Evolutionary conservation across 2,797 vertebrate genomes (phyloP).

Genomic region (Phyllotis vaccarum): DNA sequence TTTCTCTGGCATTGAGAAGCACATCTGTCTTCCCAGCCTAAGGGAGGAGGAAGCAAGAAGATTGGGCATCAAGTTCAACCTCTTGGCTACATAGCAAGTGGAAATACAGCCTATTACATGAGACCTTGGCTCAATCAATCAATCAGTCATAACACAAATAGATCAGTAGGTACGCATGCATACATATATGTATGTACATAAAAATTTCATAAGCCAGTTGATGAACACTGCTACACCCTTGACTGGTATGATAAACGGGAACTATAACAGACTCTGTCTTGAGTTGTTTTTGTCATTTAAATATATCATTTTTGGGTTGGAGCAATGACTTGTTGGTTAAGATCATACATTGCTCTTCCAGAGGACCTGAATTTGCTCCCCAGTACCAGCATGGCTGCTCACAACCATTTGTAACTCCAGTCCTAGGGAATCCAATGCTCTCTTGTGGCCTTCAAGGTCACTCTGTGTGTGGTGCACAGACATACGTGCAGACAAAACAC

Average conservation of each 20-base stretch:
- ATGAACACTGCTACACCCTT: neutral
- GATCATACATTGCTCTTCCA: neutral
- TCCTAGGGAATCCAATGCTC: neutral
- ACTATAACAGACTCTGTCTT: neutral
- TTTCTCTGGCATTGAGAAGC: neutral
- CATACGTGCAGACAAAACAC: no score
- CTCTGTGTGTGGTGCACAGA: neutral
- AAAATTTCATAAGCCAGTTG: neutral
- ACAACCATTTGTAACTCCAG: neutral
- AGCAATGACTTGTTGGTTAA: neutral
- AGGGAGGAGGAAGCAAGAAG: neutral
- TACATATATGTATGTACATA: neutral
- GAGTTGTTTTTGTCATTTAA: neutral
- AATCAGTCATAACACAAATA: neutral
- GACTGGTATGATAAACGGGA: neutral
- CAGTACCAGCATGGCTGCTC: neutral
- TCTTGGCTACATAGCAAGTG: neutral
- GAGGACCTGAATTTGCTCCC: neutral
- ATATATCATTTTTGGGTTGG: neutral
- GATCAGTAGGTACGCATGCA: neutral
- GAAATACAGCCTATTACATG: neutral
- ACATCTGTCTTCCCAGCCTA: no score
- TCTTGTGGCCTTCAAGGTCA: neutral
- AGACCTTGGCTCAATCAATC: neutral
- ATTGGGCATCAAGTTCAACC: neutral